phyloP scores from a whole-genome alignment of 1,140 invertebrate genomes.

The Gryon sp. region DNA sequence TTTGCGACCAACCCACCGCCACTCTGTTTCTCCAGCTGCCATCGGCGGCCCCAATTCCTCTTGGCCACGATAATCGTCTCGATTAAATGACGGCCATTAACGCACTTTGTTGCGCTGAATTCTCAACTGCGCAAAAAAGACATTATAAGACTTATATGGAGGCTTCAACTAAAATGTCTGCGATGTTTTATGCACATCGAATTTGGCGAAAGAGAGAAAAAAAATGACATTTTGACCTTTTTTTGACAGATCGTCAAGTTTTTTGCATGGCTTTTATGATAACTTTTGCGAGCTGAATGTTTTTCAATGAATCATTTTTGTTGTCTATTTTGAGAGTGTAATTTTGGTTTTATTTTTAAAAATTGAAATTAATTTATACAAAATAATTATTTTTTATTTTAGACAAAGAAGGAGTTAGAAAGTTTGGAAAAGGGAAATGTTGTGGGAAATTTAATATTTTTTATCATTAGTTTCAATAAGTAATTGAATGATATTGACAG shows the following conservation, averaged over 20 bases:
- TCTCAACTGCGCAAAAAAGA: neutral
- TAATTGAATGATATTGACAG: no score
- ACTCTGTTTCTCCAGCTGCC: neutral
- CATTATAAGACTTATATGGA: neutral
- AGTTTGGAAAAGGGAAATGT: no score
- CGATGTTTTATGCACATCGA: slow-evolving; percentile 14
- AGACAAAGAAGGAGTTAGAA: no score
- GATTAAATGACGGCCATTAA: slow-evolving; percentile 41
- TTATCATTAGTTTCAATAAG: no score
- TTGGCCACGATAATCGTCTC: slow-evolving; percentile 12
- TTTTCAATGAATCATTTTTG: neutral
- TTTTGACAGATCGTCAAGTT: slow-evolving; percentile 45
- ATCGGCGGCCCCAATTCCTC: slow-evolving; percentile 3
- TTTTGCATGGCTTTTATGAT: slow-evolving; percentile 26
- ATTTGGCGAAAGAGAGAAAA: neutral
- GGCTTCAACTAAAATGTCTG: slow-evolving; percentile 12
- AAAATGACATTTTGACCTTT: slow-evolving; percentile 1
- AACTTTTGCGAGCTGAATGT: slow-evolving; percentile 36
- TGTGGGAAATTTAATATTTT: no score
- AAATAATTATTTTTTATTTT: neutral
- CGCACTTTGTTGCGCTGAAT: slow-evolving; percentile 16
- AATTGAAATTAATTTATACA: no score
- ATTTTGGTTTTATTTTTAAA: no score
- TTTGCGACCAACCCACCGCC: neutral
- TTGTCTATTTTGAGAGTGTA: no score